These are phyloP conservation scores for Linnaemya vulpina DNA, from an alignment of 2,888 invertebrate species.

Conservation along the genomic window DNA sequence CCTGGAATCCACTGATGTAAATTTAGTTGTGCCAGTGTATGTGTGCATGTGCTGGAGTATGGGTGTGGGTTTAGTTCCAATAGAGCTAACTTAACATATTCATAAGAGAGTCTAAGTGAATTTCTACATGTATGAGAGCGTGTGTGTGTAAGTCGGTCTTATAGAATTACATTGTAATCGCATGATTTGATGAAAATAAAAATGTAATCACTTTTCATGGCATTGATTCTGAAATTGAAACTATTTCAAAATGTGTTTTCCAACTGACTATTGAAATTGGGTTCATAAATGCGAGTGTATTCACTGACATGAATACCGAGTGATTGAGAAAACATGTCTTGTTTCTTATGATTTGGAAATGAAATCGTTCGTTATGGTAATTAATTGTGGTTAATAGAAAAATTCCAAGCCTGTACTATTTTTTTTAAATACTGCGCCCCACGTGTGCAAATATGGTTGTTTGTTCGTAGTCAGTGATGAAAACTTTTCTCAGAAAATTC, in stretches of 20 bases:
- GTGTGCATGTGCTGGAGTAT: not conserved
- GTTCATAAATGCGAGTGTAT: too few relatives aligned
- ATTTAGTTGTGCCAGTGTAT: not conserved
- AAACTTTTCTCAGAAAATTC: not conserved
- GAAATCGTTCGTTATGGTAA: too few relatives aligned
- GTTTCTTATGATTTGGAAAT: too few relatives aligned
- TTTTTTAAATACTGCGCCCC: too few relatives aligned
- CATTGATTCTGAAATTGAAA: slow-evolving; percentile 47
- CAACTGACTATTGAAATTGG: not conserved
- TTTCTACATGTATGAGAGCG: not conserved
- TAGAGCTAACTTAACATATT: not conserved
- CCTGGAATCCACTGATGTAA: not conserved
- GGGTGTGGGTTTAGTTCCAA: not conserved
- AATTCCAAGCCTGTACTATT: too few relatives aligned
- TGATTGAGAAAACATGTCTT: too few relatives aligned
- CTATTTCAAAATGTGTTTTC: slow-evolving; percentile 1
- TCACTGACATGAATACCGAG: too few relatives aligned
- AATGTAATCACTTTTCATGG: slow-evolving; percentile 47
- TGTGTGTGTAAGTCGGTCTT: slow-evolving; percentile 44
- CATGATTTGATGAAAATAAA: slow-evolving; percentile 38
- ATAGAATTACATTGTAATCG: slow-evolving; percentile 57
- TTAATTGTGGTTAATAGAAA: too few relatives aligned
- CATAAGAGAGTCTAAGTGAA: not conserved
- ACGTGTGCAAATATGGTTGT: too few relatives aligned
- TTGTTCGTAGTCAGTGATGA: too few relatives aligned